Percentiles rank a stretch among this genome's conserved stretches.
These are phyloP conservation scores for Latrodectus hesperus DNA, from an alignment of 2,888 invertebrate species.

Conservation along the genomic window DNA sequence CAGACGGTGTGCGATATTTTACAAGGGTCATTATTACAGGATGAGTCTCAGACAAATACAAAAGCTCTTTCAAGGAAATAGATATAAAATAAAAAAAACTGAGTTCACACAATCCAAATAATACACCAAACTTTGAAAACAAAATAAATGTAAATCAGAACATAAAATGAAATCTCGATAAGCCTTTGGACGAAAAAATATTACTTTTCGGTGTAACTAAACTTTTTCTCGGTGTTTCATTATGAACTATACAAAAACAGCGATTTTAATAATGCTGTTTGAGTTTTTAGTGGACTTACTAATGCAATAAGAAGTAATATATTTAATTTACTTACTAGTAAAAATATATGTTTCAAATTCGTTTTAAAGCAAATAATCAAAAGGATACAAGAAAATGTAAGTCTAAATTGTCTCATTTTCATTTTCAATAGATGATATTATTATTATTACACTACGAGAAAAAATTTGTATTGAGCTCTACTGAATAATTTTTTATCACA, in stretches of 20 bases:
- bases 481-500: too few relatives aligned
- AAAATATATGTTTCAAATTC: neutral
- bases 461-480: too few relatives aligned
- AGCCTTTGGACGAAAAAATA: constrained; percentile 47
- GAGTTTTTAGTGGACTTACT: neutral
- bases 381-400: too few relatives aligned
- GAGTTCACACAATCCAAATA: constrained; percentile 18
- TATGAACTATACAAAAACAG: neutral
- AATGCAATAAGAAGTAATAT: too few relatives aligned
- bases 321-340: neutral
- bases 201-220: neutral
- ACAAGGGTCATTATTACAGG: constrained; percentile 16
- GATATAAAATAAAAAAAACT: constrained; percentile 28
- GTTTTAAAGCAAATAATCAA: neutral
- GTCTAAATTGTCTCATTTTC: too few relatives aligned
- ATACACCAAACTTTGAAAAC: neutral
- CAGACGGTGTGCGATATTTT: constrained; percentile 58
- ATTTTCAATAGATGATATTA: too few relatives aligned
- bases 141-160: too few relatives aligned
- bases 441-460: too few relatives aligned
- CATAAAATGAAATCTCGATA: constrained; percentile 9
- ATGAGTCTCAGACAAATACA: neutral
- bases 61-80: neutral
- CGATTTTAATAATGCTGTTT: neutral
- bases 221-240: neutral